These are phyloP conservation scores for Stichopus horrens DNA, from an alignment of 53 echinoderm and acorn worm genomes.

Conservation along the genomic window DNA sequence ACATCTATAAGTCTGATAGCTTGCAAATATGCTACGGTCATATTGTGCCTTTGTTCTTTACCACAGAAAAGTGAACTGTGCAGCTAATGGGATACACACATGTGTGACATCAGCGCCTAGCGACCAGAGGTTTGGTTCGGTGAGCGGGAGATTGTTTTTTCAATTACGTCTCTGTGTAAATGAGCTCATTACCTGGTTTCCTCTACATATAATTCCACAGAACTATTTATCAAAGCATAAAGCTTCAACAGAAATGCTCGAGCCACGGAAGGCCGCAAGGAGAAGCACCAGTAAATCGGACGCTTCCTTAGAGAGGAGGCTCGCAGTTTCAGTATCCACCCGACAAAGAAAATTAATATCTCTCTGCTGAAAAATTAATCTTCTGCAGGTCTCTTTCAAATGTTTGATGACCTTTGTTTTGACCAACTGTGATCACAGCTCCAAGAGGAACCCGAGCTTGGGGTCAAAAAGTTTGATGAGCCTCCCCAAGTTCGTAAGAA, in stretches of 20 bases:
- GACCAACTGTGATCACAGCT: neutral
- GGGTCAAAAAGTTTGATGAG: too few relatives aligned
- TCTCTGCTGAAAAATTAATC: neutral
- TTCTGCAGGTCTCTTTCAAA: neutral
- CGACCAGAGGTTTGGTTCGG: neutral
- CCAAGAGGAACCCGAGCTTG: too few relatives aligned
- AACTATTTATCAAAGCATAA: neutral
- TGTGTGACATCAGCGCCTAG: neutral
- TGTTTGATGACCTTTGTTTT: neutral
- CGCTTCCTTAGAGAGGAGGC: constrained; percentile 12
- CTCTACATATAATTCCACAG: neutral
- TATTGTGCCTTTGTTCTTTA: too few relatives aligned
- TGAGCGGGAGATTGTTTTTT: constrained; percentile 1
- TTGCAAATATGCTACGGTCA: too few relatives aligned
- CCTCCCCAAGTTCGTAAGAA: too few relatives aligned
- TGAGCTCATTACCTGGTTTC: constrained; percentile 15
- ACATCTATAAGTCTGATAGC: too few relatives aligned
- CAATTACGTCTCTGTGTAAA: constrained; percentile 20
- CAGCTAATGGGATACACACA: neutral
- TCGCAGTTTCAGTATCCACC: neutral
- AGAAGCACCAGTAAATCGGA: neutral
- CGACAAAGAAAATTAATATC: neutral
- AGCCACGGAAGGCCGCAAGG: neutral
- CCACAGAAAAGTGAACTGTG: too few relatives aligned
- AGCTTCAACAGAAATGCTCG: neutral